phyloP scores from a whole-genome alignment of 2,888 invertebrate species.

The Amaurobius ferox region DNA sequence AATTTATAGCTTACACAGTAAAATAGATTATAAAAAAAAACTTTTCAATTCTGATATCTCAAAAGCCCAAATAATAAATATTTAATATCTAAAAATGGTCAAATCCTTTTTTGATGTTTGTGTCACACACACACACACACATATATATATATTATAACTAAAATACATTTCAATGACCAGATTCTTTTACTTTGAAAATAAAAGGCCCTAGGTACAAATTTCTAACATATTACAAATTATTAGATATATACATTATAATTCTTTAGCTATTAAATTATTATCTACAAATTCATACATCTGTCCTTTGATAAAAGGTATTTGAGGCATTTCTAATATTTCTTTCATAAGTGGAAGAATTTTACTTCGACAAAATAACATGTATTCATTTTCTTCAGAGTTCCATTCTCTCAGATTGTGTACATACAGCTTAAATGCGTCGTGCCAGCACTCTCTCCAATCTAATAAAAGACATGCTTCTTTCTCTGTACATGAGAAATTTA shows the following conservation, averaged over 20 bases:
- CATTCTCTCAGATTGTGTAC: constrained; percentile 14
- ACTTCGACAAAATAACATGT: background rate
- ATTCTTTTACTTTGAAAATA: too few relatives aligned
- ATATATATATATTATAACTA: too few relatives aligned
- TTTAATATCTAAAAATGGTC: too few relatives aligned
- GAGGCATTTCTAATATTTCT: constrained; percentile 52
- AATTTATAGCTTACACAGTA: too few relatives aligned
- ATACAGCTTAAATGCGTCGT: constrained; percentile 24
- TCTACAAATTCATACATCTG: constrained; percentile 51
- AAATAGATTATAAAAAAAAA: too few relatives aligned
- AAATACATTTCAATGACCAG: too few relatives aligned
- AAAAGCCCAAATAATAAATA: too few relatives aligned
- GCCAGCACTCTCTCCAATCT: constrained; percentile 1
- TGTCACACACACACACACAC: too few relatives aligned
- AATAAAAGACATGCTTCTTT: constrained; percentile 45
- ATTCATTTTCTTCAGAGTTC: background rate
- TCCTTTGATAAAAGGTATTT: constrained; percentile 63
- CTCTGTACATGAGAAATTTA: constrained; percentile 44
- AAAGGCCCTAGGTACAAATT: too few relatives aligned
- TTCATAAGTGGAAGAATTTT: constrained; percentile 33
- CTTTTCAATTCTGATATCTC: too few relatives aligned
- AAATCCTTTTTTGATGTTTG: too few relatives aligned
- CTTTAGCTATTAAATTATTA: constrained; percentile 32
- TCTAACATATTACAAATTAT: too few relatives aligned
- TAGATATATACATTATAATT: constrained; percentile 16